Evolutionary conservation across 2,888 invertebrate genomes (phyloP).

Genomic region (Drosophila nr. medialis): DNA sequence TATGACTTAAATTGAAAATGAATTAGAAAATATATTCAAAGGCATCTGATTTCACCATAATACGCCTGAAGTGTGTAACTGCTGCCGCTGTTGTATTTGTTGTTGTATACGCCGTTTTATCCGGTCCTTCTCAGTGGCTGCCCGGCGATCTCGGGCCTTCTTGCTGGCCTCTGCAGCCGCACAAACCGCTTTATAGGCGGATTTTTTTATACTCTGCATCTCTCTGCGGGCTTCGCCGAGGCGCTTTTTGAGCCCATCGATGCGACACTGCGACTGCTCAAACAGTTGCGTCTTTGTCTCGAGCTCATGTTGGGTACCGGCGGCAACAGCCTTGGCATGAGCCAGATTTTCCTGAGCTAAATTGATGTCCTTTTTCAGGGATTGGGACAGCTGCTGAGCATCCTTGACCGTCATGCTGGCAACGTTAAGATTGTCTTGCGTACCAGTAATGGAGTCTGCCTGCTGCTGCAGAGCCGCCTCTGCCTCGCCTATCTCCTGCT

Average conservation of each 20-base stretch:
- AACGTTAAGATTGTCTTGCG: conserved; percentile 87
- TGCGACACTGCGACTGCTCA: conserved; percentile 88
- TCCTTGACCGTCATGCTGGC: conserved; percentile 87
- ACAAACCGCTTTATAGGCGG: conserved; percentile 88
- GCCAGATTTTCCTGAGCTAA: conserved; percentile 86
- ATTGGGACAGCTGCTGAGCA: conserved; percentile 86
- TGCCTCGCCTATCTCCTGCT: conserved; percentile 88
- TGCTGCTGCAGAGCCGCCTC: conserved; percentile 87
- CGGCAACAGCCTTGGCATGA: conserved; percentile 87
- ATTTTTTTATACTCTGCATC: conserved; percentile 88
- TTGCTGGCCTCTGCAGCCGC: conserved; percentile 89
- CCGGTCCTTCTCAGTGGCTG: background rate
- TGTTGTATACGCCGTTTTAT: background rate
- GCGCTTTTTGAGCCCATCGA: conserved; percentile 88
- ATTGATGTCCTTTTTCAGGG: conserved; percentile 84
- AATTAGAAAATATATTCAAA: background rate
- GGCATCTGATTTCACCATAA: background rate
- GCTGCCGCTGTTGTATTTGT: background rate
- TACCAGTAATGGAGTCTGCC: conserved; percentile 86
- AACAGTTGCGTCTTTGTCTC: conserved; percentile 88
- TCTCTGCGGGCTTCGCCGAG: conserved; percentile 88
- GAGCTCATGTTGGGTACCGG: conserved; percentile 87
- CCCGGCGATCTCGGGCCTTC: conserved; percentile 61
- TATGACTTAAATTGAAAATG: background rate
- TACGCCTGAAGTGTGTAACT: background rate